Conservation (phyloP, 1,140 invertebrate species). For the Palaemon carinicauda region DNA sequence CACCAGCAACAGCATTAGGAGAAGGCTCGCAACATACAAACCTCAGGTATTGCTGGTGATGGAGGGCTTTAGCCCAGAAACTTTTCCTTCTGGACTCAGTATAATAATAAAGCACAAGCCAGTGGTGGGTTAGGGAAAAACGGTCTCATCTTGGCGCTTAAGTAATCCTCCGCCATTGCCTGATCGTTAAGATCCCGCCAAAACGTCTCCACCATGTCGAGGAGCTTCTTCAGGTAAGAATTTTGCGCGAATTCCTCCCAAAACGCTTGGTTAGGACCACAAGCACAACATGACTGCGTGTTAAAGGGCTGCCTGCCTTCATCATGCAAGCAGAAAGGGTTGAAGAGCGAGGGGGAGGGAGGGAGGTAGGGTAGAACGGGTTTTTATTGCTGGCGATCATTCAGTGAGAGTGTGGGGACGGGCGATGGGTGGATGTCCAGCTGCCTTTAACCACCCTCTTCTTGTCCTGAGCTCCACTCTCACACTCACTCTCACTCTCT, state of each 20-base stretch:
- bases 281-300: conserved; percentile 58
- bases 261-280: conserved; percentile 55
- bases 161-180: conserved; percentile 54
- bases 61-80: too few relatives aligned
- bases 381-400: conserved; percentile 58
- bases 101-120: background rate
- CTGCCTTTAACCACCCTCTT: conserved; percentile 33
- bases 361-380: conserved; percentile 56
- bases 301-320: conserved; percentile 58
- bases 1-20: too few relatives aligned
- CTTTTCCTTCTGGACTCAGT: too few relatives aligned
- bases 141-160: conserved; percentile 43
- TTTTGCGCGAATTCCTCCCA: conserved; percentile 55
- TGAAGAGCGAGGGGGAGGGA: conserved; percentile 57
- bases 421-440: conserved; percentile 44
- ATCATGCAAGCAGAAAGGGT: conserved; percentile 58
- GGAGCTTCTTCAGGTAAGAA: conserved; percentile 47
- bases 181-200: conserved; percentile 43
- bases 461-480: too few relatives aligned
- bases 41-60: background rate
- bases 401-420: conserved; percentile 51
- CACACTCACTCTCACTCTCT: background rate
- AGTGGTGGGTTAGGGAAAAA: conserved; percentile 7
- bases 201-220: conserved; percentile 44
- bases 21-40: background rate